Conservation (phyloP, 2,113 vertebrate species). For the Megalops atlanticus region DNA sequence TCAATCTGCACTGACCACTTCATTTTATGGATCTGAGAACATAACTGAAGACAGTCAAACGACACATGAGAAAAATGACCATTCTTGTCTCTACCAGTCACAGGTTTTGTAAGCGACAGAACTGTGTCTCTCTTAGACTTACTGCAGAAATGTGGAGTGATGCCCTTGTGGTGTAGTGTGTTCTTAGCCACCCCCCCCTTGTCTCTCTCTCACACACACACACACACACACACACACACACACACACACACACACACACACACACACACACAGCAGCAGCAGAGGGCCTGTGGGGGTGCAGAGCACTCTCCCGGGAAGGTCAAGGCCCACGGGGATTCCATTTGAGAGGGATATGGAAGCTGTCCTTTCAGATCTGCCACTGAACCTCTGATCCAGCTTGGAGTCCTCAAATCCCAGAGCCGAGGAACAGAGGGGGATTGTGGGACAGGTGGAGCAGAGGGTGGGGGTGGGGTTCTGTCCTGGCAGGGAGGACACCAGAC, state of each 20-base stretch:
- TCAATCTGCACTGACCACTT: neutral
- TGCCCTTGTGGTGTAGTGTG: neutral
- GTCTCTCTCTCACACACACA: neutral
- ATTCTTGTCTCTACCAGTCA: neutral
- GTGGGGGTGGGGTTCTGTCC: neutral
- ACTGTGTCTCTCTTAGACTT: neutral
- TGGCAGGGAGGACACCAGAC: neutral
- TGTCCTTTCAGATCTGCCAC: conserved; percentile 20
- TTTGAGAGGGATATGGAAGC: conserved; percentile 23
- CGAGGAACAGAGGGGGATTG: neutral
- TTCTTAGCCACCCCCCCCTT: too few species aligned
- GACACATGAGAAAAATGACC: conserved; percentile 4
- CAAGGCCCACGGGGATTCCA: conserved; percentile 3
- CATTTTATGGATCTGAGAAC: neutral
- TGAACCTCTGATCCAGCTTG: conserved; percentile 11
- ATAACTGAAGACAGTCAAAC: neutral
- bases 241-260: neutral
- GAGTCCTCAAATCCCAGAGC: neutral
- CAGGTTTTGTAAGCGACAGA: neutral
- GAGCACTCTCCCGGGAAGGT: conserved; percentile 10
- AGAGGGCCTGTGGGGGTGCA: neutral
- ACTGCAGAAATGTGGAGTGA: neutral
- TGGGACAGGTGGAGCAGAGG: neutral
- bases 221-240: conserved; percentile 1
- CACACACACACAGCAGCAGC: neutral